Base-by-base conservation (phyloP, 1,140 invertebrate species). In the Copidosoma floridanum region DNA sequence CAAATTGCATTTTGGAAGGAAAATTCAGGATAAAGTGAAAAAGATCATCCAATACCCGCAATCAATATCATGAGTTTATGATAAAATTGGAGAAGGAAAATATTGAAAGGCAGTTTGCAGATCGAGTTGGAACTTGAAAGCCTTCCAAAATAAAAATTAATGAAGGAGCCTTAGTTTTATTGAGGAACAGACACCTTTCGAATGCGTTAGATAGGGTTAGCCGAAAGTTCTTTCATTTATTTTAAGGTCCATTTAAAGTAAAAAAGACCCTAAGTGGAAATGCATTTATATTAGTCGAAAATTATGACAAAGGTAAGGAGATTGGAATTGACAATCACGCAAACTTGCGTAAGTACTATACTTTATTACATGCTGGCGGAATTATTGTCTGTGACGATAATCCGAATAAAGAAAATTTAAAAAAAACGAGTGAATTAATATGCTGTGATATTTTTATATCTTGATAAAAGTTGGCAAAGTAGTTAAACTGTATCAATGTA, bases 1-100 rank as follows among this genome's bases (percentile, higher is more conserved):
- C 21, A 54, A 63, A n/a, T 47, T 66, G 14, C 61, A 66, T 54
- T 66, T 35, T 29, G 60, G 57, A 21, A 18, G 44, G 40, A 5
- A 16, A 2, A 11, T 54, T 2, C 21, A 27, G 7, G 53, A 60
- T 20, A 29, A 57, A 23, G 37, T 66, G 11, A 26, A 44, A 7
- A 29, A 54, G 11, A 0, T 60, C 10, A 41, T 64, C 10, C 8
- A 20, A 11, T 64, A 50, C 43, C 57, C 63, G 6, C 35, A 50
- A 1, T 11, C 26, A 26, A 14, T 8, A 29, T 18, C 62, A 44
- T n/a, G 35, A 46, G 1, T 3, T 21, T 2, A 56, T 55, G 41
- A 46, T 61, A 12, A n/a, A 32, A n/a, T 29, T 57, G 8, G 64
- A 58, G 0, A 58, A 46, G 29, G 23, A 54, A 20, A 37, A 44